Base-by-base conservation (phyloP, 1,140 invertebrate genomes). In the Lamellibrachia luymesi region DNA sequence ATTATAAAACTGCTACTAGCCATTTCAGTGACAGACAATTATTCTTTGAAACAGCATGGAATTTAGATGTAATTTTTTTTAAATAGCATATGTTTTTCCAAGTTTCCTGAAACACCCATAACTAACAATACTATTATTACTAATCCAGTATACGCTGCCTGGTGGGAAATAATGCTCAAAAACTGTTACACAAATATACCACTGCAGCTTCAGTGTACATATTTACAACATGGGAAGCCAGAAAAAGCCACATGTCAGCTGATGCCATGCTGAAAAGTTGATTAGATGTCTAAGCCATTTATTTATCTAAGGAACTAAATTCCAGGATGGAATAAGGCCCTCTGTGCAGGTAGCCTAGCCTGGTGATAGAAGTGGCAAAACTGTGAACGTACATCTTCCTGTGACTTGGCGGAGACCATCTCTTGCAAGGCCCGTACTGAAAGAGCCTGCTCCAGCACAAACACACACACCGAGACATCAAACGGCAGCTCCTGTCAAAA, bases 371-470 rank as follows among this genome's bases (percentile, higher is more conserved):
- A 80, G 13, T 80, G 64, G 25, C 64, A 80, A 80, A 80, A 22
- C 38, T 2, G 13, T 80, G 64, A 80, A 80, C 64, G 13, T 80
- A 80, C 64, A 91, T 95, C 95, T 94, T 95, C 95, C 92, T 95
- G 94, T 92, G 95, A 95, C 94, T 95, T 95, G 92, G 95, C 95
- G 93, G 95, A 95, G 92, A 96, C 98, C 95, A 99, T 97, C 97
- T 99, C 99, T 97, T 99, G 99, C 90, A 99, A 97, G 93, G 99
- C 99, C 96, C 99, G 97, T 91, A 99, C 99, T 93, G 99, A 99
- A 93, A 99, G 97, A n/a, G 99, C 99, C 97, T 99, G 98, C 96
- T 99, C 99, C 95, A 99, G 99, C 92, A 99, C 99, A 96, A 99
- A 99, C 25, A 99, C 98, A 96, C 98, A 99, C 97, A 99, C 99